These are phyloP conservation scores for Mycalesis mineus DNA, from an alignment of 2,888 invertebrate species.

Conservation along the genomic window DNA sequence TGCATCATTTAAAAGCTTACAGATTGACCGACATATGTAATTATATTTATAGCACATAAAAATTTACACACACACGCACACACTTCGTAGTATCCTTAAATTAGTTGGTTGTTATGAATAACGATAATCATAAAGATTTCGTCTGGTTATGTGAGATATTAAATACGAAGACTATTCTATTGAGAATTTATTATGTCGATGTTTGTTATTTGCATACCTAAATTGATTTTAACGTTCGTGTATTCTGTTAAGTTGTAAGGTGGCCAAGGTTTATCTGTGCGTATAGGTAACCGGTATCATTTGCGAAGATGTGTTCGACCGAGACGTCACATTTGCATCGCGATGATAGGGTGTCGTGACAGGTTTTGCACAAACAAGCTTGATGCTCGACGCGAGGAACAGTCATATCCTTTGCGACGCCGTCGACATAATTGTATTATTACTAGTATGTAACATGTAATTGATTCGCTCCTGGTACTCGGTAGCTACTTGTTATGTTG, in stretches of 20 bases:
- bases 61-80: too few relatives aligned
- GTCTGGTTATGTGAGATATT: too few relatives aligned
- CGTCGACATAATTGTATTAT: neutral
- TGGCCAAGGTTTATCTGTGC: constrained; percentile 41
- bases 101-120: too few relatives aligned
- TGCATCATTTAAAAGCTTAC: constrained; percentile 28
- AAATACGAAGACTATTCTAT: too few relatives aligned
- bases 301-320: constrained; percentile 26
- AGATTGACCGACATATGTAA: constrained; percentile 22
- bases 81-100: neutral
- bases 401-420: constrained; percentile 20
- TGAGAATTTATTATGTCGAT: neutral
- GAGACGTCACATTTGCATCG: constrained; percentile 27
- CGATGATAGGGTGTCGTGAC: constrained; percentile 25
- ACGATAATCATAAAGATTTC: too few relatives aligned
- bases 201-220: constrained; percentile 4
- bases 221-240: constrained; percentile 2
- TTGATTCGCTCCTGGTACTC: constrained; percentile 20
- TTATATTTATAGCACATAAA: constrained; percentile 25
- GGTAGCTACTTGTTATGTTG: constrained; percentile 1
- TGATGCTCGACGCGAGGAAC: constrained; percentile 15
- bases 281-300: constrained; percentile 31
- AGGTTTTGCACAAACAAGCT: constrained; percentile 24
- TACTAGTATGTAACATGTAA: constrained; percentile 12
- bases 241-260: constrained; percentile 38